Evolutionary conservation across 2,888 invertebrate species (phyloP).

Genomic region (Agonopterix subpropinquella): DNA sequence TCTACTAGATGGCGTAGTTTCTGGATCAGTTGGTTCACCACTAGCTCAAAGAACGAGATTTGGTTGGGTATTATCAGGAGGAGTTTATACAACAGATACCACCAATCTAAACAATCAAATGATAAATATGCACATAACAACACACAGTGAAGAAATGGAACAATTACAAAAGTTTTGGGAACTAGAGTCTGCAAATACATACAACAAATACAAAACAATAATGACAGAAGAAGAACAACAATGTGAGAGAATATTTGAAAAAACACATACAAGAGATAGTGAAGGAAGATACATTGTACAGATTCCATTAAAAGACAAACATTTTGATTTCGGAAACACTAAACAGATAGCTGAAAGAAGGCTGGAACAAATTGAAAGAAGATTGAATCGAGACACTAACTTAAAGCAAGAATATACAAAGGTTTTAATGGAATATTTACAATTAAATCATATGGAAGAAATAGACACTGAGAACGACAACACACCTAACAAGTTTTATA

Average conservation of each 20-base stretch:
- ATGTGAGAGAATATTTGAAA: too few relatives aligned
- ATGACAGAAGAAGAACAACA: too few relatives aligned
- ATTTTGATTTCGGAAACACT: not conserved
- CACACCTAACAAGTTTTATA: too few relatives aligned
- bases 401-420: slow-evolving; percentile 5
- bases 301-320: not conserved
- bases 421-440: slow-evolving; percentile 2
- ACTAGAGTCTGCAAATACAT: too few relatives aligned
- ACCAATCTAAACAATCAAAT: not conserved
- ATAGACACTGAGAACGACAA: not conserved
- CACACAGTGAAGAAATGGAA: not conserved
- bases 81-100: not conserved
- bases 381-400: not conserved
- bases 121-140: not conserved
- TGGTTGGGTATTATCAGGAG: slow-evolving; percentile 2
- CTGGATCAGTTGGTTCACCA: slow-evolving; percentile 4
- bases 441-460: slow-evolving; percentile 5
- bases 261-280: too few relatives aligned
- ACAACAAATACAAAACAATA: too few relatives aligned
- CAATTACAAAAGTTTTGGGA: too few relatives aligned
- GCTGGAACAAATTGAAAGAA: slow-evolving; percentile 4
- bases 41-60: slow-evolving; percentile 12
- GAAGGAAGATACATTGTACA: too few relatives aligned
- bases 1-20: slow-evolving; percentile 10
- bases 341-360: slow-evolving; percentile 3